These are phyloP conservation scores for Portevinia maculata DNA, from an alignment of 2,888 invertebrate genomes.

Conservation along the genomic window DNA sequence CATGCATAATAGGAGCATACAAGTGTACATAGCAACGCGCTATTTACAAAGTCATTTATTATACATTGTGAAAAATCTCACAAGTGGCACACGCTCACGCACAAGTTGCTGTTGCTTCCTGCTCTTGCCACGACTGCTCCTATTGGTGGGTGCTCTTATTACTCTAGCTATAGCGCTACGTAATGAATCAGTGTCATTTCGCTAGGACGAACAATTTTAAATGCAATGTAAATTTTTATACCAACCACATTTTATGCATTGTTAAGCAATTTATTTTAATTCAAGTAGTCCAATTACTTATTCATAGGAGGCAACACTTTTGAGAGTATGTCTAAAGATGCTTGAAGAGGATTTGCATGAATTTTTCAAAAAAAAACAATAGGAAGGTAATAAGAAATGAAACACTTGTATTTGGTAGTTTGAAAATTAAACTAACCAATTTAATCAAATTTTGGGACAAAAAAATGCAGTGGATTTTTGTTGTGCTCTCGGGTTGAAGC, in stretches of 20 bases:
- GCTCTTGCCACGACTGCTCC: not conserved
- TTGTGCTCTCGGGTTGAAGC: too few species aligned
- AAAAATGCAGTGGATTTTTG: too few species aligned
- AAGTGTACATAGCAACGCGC: conserved; percentile 32
- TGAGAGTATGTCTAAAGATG: not conserved
- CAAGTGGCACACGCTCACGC: conserved; percentile 67
- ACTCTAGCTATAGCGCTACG: not conserved
- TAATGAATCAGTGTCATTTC: conserved; percentile 40
- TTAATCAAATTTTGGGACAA: too few species aligned
- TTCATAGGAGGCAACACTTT: not conserved
- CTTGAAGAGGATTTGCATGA: not conserved
- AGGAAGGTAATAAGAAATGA: too few species aligned
- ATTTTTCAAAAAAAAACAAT: too few species aligned
- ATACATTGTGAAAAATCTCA: conserved; percentile 60
- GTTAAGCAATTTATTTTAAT: conserved; percentile 64
- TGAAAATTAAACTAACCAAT: too few species aligned
- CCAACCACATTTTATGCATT: conserved; percentile 56
- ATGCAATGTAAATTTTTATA: conserved; percentile 45
- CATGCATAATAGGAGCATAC: not conserved
- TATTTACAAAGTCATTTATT: conserved; percentile 64
- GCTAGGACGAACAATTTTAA: conserved; percentile 52
- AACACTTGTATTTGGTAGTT: too few species aligned
- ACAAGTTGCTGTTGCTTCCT: conserved; percentile 39
- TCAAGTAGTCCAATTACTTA: conserved; percentile 33
- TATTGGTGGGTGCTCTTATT: not conserved